Evolutionary conservation across 2,113 vertebrate species (phyloP), one percentile per base, ranked within the genome.

Genomic region (Forbesichthys papilliferus): DNA sequence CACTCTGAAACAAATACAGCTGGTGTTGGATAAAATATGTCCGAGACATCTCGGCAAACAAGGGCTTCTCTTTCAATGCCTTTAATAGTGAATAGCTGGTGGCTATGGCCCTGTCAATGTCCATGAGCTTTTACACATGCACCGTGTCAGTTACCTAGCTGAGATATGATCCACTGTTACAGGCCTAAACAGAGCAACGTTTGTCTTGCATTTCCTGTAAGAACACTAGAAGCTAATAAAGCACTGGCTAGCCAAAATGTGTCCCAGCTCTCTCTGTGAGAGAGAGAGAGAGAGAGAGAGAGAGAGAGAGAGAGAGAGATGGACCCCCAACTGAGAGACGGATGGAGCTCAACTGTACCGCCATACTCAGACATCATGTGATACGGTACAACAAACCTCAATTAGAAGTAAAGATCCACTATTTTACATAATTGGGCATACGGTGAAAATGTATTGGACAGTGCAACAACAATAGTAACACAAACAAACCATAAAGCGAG

Each of bases 1-100:
- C 54, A 80, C 67, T 66, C 33, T 57, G 61, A 67, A 68, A 88
- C 79, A 86, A 86, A 84, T 73, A 86, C 67, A 80, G 84, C 66
- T 74, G 74, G 71, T 61, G 14, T 3, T 5, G 82, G 74, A 84
- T 20, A 0, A 77, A 80, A 67, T 67, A 74, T 16, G 75, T 75
- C 82, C 66, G 73, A 80, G 79, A 75, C 66, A 34, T 80, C 79
- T 86, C 74, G 71, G 71, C 75, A 75, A 69, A 82, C 82, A 87
- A 68, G 67, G 74, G 75, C 67, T 81, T 76, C 77, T 68, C 73
- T 85, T 81, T 74, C 62, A 69, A 74, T 42, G 63, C 34, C 62
- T 69, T 66, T 51, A 66, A 82, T 36, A 77, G 74, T 63, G 36
- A 36, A 75, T 61, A 71, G 64, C 34, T 64, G 64, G 69, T 54